A percentile compares a stretch with the other conserved stretches of the same genome.
Evolutionary conservation across 2,797 vertebrate species (phyloP).

Genomic region (Amblyraja radiata): DNA sequence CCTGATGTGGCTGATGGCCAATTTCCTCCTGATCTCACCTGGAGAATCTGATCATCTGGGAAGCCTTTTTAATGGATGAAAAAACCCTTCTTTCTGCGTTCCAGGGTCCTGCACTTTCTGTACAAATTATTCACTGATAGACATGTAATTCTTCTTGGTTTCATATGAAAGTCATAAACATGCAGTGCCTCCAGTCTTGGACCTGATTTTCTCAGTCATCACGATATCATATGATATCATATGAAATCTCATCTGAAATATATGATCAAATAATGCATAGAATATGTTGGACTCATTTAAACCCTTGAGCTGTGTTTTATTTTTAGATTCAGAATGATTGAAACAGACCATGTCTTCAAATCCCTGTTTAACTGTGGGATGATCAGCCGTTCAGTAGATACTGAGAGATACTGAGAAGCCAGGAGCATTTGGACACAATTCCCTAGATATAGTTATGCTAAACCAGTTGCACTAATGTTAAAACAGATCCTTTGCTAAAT

Average conservation of each 20-base stretch:
- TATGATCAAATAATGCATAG: neutral
- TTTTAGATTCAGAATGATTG: neutral
- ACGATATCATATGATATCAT: too few relatives aligned
- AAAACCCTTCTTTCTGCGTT: neutral
- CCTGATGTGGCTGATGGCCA: neutral
- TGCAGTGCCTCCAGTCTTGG: neutral
- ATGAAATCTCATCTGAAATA: neutral
- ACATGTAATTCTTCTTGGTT: neutral
- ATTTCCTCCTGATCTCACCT: neutral
- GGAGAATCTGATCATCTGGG: too few relatives aligned
- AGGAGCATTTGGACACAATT: neutral
- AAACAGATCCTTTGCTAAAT: too few relatives aligned
- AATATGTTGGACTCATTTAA: neutral
- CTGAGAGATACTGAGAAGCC: neutral
- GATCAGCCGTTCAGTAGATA: neutral
- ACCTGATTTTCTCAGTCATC: neutral
- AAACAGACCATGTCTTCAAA: neutral
- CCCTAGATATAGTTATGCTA: too few relatives aligned
- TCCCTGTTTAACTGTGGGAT: neutral
- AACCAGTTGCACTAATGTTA: too few relatives aligned
- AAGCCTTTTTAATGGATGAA: too few relatives aligned
- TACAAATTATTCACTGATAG: neutral
- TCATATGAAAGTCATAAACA: neutral
- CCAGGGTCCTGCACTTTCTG: neutral
- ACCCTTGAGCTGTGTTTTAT: neutral